A percentile compares a stretch with the other conserved stretches of the same genome.
phyloP scores from a whole-genome alignment of 2,113 vertebrate species.

The Limanda limanda region DNA sequence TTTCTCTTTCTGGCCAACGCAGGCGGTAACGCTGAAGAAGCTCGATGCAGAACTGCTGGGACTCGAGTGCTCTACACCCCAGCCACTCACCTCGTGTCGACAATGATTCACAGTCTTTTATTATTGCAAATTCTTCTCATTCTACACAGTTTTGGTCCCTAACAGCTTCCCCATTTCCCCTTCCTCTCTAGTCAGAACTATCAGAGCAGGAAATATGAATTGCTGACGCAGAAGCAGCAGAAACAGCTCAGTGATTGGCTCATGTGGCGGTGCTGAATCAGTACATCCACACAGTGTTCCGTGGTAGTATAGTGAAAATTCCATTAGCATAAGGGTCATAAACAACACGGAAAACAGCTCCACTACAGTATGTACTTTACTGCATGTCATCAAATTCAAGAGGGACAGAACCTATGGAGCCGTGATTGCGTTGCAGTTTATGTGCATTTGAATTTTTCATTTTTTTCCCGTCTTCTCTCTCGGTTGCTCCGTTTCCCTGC shows the following conservation, averaged over 20 bases:
- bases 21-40: neutral
- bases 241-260: conserved; percentile 48
- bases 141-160: neutral
- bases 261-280: conserved; percentile 65
- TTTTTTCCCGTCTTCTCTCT: neutral
- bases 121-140: conserved; percentile 9
- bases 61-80: neutral
- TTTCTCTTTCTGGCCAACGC: neutral
- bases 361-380: conserved; percentile 9
- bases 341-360: conserved; percentile 37
- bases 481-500: neutral
- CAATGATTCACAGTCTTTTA: conserved; percentile 15
- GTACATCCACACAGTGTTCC: conserved; percentile 49
- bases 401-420: conserved; percentile 1
- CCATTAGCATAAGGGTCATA: conserved; percentile 61
- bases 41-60: neutral
- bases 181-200: conserved; percentile 17
- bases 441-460: neutral
- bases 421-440: neutral
- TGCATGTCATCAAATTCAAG: conserved; percentile 14
- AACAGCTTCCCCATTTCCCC: neutral
- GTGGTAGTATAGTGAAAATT: conserved; percentile 47
- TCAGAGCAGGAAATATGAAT: conserved; percentile 49
- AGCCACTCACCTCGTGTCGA: neutral
- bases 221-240: conserved; percentile 66